These are phyloP conservation scores for Serripes groenlandicus DNA, from an alignment of 2,888 invertebrate genomes.

Conservation along the genomic window DNA sequence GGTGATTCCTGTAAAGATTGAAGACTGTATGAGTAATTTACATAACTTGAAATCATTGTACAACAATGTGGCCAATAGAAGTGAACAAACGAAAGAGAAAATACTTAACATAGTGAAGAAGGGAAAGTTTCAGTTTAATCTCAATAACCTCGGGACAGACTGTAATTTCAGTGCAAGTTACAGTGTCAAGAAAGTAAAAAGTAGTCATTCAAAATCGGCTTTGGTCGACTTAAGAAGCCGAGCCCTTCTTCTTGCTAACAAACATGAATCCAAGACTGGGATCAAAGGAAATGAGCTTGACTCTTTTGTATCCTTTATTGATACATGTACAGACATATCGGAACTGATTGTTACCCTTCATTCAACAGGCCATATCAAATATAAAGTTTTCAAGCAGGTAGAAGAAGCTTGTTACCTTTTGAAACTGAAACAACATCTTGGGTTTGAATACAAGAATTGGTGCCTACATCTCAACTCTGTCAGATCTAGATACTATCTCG, in stretches of 20 bases:
- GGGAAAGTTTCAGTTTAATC: slow-evolving; percentile 58
- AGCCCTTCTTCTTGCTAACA: slow-evolving; percentile 66
- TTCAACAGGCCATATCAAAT: slow-evolving; percentile 58
- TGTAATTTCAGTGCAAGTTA: slow-evolving; percentile 38
- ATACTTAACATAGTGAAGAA: slow-evolving; percentile 62
- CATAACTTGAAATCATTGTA: slow-evolving; percentile 71
- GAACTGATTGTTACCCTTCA: slow-evolving; percentile 33
- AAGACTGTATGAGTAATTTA: slow-evolving; percentile 64
- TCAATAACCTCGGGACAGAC: slow-evolving; percentile 20
- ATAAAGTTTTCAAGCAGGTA: slow-evolving; percentile 6
- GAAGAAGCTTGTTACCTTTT: slow-evolving; percentile 10
- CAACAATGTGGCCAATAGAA: slow-evolving; percentile 73
- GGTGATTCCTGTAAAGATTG: slow-evolving; percentile 56
- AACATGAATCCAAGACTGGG: slow-evolving; percentile 34
- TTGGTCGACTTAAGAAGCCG: slow-evolving; percentile 69
- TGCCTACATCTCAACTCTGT: slow-evolving; percentile 23
- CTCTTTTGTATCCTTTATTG: slow-evolving; percentile 36
- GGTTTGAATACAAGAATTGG: slow-evolving; percentile 53
- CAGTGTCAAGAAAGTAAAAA: neutral
- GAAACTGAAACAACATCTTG: slow-evolving; percentile 15
- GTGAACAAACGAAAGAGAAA: slow-evolving; percentile 71
- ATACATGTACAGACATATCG: slow-evolving; percentile 50
- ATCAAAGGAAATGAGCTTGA: slow-evolving; percentile 24
- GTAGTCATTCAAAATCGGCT: slow-evolving; percentile 6
- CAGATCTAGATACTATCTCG: slow-evolving; percentile 48